These are phyloP conservation scores for Procambarus clarkii DNA, from an alignment of 1,140 invertebrate species.

Conservation along the genomic window DNA sequence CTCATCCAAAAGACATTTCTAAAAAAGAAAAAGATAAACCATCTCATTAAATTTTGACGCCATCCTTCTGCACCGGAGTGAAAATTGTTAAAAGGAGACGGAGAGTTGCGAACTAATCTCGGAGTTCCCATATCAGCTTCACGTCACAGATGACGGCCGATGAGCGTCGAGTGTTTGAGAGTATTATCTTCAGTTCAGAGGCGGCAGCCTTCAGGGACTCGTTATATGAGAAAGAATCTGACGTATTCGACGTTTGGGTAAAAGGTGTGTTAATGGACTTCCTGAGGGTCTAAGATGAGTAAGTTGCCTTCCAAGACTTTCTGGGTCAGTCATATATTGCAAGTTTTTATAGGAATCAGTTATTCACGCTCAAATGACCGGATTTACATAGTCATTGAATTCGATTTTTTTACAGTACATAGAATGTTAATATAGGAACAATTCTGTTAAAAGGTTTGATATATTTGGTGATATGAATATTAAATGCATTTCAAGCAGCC, in stretches of 20 bases:
- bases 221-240: background rate
- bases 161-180: background rate
- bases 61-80: background rate
- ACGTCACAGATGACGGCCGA: background rate
- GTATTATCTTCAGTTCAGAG: background rate
- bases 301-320: no score
- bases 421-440: no score
- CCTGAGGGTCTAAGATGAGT: no score
- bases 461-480: no score
- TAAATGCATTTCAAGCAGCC: no score
- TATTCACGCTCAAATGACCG: no score
- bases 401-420: no score
- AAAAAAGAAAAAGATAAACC: background rate
- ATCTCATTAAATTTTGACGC: constrained; percentile 3
- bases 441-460: no score
- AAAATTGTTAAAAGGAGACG: background rate
- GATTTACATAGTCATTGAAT: no score
- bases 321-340: no score
- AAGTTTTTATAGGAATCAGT: no score
- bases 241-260: background rate
- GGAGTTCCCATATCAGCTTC: background rate
- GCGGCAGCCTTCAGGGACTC: background rate
- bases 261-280: background rate
- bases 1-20: background rate
- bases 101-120: background rate